These are phyloP conservation scores for Microtus richardsoni DNA, from an alignment of 2,113 vertebrate species.

Conservation along the genomic window DNA sequence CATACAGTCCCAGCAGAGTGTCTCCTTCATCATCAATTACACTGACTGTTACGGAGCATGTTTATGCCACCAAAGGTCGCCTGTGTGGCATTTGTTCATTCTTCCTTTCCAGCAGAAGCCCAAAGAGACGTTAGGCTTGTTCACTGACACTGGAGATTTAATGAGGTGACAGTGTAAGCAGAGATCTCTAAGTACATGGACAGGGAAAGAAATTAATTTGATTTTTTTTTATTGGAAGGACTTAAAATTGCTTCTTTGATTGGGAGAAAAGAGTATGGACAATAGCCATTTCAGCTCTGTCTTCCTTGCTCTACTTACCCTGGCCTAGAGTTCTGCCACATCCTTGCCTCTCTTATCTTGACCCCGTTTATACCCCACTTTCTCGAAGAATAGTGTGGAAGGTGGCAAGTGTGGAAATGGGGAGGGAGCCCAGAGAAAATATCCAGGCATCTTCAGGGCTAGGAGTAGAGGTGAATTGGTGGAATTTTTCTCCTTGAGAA, in stretches of 20 bases:
- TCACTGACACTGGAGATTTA: constrained; percentile 19
- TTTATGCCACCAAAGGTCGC: constrained; percentile 58
- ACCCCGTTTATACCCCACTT: background rate
- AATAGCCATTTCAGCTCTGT: background rate
- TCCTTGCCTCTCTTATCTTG: background rate
- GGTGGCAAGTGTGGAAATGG: background rate
- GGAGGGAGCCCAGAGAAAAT: background rate
- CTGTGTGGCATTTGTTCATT: background rate
- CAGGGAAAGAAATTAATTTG: constrained; percentile 44
- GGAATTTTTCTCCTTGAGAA: background rate
- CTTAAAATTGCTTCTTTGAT: constrained; percentile 47
- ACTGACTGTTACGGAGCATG: constrained; percentile 47
- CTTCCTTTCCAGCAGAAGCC: constrained; percentile 47
- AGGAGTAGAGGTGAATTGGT: background rate
- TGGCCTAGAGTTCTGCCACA: background rate
- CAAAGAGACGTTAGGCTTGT: constrained; percentile 23
- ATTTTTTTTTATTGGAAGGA: constrained; percentile 43
- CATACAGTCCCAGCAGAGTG: background rate
- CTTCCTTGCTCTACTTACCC: background rate
- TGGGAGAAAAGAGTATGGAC: constrained; percentile 2
- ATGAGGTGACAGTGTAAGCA: constrained; percentile 49
- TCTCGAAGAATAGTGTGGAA: background rate
- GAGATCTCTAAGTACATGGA: constrained; percentile 28
- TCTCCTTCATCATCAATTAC: constrained; percentile 66
- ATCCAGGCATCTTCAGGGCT: background rate